phyloP scores from a whole-genome alignment of 2,113 vertebrate species.

The Lophura nycthemera region DNA sequence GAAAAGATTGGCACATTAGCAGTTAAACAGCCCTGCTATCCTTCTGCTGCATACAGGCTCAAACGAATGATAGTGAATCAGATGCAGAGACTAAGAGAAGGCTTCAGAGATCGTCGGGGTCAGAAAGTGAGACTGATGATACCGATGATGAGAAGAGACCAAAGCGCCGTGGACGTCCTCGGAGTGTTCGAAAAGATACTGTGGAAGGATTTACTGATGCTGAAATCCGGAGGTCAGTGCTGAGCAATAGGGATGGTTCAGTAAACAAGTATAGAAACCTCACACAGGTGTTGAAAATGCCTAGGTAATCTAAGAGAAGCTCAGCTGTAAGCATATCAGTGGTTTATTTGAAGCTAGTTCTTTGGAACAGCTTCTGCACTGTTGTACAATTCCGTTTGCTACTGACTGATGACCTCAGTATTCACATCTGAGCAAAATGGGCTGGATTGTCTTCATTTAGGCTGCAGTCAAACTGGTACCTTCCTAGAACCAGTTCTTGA shows the following conservation, averaged over 20 bases:
- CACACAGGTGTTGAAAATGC: background rate
- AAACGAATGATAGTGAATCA: conserved; percentile 95
- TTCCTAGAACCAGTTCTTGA: background rate
- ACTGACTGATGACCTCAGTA: background rate
- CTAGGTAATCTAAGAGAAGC: background rate
- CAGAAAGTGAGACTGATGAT: conserved; percentile 95
- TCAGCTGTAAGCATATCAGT: accelerated
- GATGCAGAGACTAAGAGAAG: conserved; percentile 94
- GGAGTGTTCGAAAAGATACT: conserved; percentile 92
- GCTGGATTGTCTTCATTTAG: background rate
- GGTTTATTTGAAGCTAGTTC: background rate
- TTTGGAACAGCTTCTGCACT: background rate
- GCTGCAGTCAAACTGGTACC: background rate
- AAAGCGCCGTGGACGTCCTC: conserved; percentile 90
- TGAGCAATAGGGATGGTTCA: background rate
- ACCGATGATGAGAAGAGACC: conserved; percentile 95
- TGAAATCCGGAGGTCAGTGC: conserved; percentile 92
- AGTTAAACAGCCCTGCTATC: background rate
- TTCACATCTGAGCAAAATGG: background rate
- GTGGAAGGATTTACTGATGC: conserved; percentile 97
- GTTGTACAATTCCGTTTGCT: background rate
- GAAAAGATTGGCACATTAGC: background rate
- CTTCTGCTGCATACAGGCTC: conserved; percentile 79
- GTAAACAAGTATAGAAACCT: background rate
- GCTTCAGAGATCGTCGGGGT: conserved; percentile 89